Conservation (phyloP, 2,113 vertebrate genomes). For the Notechis scutatus region DNA sequence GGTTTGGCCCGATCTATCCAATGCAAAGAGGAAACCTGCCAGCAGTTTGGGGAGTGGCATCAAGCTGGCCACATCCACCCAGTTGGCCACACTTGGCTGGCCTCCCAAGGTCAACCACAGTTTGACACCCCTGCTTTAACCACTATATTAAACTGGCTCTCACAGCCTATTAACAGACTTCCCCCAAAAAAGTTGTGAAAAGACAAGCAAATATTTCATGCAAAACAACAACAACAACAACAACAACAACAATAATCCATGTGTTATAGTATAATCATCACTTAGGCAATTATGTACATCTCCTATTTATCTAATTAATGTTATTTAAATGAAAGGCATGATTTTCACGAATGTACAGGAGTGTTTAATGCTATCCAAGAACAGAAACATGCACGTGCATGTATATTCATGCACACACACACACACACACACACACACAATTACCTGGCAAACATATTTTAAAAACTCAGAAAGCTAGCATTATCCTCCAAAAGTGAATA, state of each 20-base stretch:
- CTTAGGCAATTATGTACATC: neutral
- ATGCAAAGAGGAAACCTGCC: too few relatives aligned
- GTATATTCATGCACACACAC: too few relatives aligned
- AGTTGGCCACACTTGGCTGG: too few relatives aligned
- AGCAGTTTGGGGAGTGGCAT: too few relatives aligned
- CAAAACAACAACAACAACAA: neutral
- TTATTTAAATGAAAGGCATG: neutral
- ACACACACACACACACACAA: neutral
- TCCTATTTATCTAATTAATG: neutral
- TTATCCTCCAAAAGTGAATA: neutral
- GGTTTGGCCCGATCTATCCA: too few relatives aligned
- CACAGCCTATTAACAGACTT: neutral
- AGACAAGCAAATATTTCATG: neutral
- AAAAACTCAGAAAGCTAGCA: neutral
- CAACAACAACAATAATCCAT: too few relatives aligned
- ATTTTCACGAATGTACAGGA: neutral
- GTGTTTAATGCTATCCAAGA: neutral
- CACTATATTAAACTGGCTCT: neutral
- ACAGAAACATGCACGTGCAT: neutral
- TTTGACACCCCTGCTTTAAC: neutral
- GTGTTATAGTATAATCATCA: neutral
- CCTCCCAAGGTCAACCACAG: too few relatives aligned
- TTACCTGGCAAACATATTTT: neutral
- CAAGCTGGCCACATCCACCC: too few relatives aligned
- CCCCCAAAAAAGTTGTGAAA: neutral